phyloP scores from a whole-genome alignment of 2,113 vertebrate genomes.

The Stomatorhinus ivindoensis region DNA sequence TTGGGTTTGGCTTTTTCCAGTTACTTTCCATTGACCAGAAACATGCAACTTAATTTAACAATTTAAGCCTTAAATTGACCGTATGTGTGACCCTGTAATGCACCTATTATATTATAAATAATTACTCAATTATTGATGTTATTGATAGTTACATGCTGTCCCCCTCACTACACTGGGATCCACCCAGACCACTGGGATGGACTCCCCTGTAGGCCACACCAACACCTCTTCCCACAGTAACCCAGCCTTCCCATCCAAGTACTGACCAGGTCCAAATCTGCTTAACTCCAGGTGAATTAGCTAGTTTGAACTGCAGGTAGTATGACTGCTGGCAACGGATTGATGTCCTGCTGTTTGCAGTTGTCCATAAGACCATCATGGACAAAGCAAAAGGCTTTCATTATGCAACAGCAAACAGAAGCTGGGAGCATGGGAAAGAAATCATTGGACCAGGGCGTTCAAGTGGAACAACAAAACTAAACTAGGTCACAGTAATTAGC shows the following conservation, averaged over 20 bases:
- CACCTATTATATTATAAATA: not conserved
- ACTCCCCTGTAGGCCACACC: not conserved
- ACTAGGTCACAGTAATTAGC: not conserved
- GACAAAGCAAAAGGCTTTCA: not conserved
- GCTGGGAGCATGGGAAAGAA: not conserved
- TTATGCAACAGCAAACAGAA: not conserved
- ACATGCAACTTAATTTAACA: not conserved
- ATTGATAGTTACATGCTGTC: not conserved
- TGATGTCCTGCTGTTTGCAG: not conserved
- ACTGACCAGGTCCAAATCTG: not conserved
- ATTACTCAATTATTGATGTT: not conserved
- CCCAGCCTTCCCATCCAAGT: not conserved
- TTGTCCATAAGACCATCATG: not conserved
- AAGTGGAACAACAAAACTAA: not conserved
- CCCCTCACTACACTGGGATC: not conserved
- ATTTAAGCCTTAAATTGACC: not conserved
- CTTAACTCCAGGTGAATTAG: not conserved
- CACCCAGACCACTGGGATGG: not conserved
- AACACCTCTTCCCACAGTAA: not conserved
- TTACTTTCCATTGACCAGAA: not conserved
- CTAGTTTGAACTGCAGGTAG: not conserved
- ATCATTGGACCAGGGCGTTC: not conserved
- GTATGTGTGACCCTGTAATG: not conserved
- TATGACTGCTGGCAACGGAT: not conserved
- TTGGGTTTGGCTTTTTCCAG: not conserved